Conservation (phyloP, 2,113 vertebrate species). For the Pelmatolapia mariae region DNA sequence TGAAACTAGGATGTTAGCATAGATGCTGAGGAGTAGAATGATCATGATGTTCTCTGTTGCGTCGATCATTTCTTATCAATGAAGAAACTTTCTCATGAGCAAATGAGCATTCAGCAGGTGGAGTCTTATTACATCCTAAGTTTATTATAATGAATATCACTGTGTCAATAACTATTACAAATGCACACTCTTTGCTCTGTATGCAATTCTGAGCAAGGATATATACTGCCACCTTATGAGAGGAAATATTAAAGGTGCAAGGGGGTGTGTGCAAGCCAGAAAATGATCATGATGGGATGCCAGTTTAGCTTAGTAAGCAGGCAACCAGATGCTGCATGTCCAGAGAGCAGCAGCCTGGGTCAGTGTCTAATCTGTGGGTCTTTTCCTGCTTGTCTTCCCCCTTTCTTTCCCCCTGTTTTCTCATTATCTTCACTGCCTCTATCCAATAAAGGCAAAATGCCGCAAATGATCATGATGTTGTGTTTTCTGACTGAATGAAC, state of each 20-base stretch:
- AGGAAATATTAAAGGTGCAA: background rate
- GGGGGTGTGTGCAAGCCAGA: rapidly evolving
- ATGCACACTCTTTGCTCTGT: background rate
- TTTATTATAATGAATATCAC: rapidly evolving
- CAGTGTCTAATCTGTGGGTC: rapidly evolving
- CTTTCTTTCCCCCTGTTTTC: background rate
- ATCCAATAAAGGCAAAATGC: background rate
- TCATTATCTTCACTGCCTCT: background rate
- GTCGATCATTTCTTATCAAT: rapidly evolving
- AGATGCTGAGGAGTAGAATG: background rate
- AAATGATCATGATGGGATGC: background rate
- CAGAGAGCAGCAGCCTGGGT: background rate
- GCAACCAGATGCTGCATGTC: background rate
- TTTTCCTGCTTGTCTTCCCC: background rate
- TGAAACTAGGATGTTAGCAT: background rate
- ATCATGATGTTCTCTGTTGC: rapidly evolving
- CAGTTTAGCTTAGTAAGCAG: background rate
- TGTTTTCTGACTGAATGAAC: background rate
- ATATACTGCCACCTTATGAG: background rate
- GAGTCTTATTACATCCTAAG: rapidly evolving
- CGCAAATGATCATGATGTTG: background rate
- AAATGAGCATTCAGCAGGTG: background rate
- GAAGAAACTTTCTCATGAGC: background rate
- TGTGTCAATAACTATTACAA: rapidly evolving
- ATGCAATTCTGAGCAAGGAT: rapidly evolving